Conservation (phyloP, 2,888 invertebrate genomes). For the Amblyjoppa fuscipennis region DNA sequence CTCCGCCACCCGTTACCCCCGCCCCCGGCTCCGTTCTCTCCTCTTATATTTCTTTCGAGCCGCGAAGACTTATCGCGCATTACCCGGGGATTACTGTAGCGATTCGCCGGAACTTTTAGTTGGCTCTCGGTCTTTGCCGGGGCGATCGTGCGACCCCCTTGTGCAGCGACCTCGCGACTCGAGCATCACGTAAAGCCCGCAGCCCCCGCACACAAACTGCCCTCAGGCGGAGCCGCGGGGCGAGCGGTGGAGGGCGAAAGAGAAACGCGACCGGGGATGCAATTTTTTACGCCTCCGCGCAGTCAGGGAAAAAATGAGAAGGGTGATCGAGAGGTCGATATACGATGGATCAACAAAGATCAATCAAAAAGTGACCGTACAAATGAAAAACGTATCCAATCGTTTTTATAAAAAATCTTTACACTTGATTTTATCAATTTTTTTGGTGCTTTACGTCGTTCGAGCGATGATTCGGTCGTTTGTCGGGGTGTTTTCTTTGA, state of each 20-base stretch:
- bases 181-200: neutral
- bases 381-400: neutral
- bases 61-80: slow-evolving; percentile 79
- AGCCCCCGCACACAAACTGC: neutral
- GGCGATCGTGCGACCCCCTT: slow-evolving; percentile 39
- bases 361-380: neutral
- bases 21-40: neutral
- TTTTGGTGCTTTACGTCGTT: neutral
- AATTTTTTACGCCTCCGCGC: slow-evolving; percentile 20
- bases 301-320: slow-evolving; percentile 1
- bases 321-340: neutral
- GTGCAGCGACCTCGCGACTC: slow-evolving; percentile 4
- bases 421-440: neutral
- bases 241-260: slow-evolving; percentile 18
- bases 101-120: slow-evolving; percentile 70
- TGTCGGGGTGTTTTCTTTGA: neutral
- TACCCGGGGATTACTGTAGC: slow-evolving; percentile 79
- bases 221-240: neutral
- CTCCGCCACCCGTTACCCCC: slow-evolving; percentile 11
- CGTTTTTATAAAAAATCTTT: neutral
- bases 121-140: slow-evolving; percentile 61
- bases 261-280: slow-evolving; percentile 37
- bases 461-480: neutral
- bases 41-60: slow-evolving; percentile 69
- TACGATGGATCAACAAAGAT: neutral